Evolutionary conservation across 53 echinoderm and acorn worm genomes (phyloP).

Genomic region (Holothuria leucospilota): DNA sequence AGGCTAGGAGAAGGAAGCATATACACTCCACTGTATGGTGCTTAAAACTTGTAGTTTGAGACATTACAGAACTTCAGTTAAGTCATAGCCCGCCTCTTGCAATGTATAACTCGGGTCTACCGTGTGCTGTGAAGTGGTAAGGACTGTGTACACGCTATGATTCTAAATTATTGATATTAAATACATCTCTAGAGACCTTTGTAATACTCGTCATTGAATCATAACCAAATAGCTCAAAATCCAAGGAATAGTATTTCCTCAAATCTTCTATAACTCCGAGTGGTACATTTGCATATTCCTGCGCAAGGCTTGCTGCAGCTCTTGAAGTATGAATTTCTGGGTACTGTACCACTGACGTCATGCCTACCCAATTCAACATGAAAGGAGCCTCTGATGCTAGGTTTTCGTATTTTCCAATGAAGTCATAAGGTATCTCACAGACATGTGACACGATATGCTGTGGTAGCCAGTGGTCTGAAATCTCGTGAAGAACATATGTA

Average conservation of each 20-base stretch:
- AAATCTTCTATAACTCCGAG: conserved; percentile 57
- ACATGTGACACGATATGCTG: conserved; percentile 64
- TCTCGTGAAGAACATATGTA: conserved; percentile 40
- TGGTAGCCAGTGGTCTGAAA: conserved; percentile 86
- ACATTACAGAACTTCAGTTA: too few relatives aligned
- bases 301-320: conserved; percentile 53
- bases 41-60: too few relatives aligned
- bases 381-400: conserved; percentile 75
- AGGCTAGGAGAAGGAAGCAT: too few relatives aligned
- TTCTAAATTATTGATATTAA: conserved; percentile 12
- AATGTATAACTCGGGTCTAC: too few relatives aligned
- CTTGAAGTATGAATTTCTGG: conserved; percentile 70
- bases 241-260: conserved; percentile 64
- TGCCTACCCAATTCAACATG: conserved; percentile 65
- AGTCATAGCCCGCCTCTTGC: too few relatives aligned
- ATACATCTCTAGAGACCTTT: background rate
- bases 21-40: too few relatives aligned
- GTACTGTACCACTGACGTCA: conserved; percentile 56
- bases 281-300: conserved; percentile 71
- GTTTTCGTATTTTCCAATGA: conserved; percentile 90
- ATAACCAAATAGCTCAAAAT: conserved; percentile 86
- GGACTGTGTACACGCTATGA: background rate
- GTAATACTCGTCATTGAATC: conserved; percentile 18
- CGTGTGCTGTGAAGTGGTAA: too few relatives aligned
- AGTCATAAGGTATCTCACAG: conserved; percentile 81